Evolutionary conservation across 2,113 vertebrate species (phyloP).

Genomic region (Chaenogobius annularis): DNA sequence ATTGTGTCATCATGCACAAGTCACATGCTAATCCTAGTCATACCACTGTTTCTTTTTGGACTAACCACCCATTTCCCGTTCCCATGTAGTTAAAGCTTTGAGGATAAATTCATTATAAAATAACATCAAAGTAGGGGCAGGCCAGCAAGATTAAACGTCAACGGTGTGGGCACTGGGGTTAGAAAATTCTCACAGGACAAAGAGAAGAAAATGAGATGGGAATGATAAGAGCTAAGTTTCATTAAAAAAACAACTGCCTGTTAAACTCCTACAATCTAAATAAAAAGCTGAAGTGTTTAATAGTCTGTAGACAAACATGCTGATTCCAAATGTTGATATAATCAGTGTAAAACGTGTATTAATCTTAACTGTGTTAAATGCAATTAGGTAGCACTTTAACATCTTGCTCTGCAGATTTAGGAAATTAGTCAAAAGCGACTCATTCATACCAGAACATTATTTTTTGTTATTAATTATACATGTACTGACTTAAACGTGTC

Average conservation of each 20-base stretch:
- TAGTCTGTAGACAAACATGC: too few species aligned
- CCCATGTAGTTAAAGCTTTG: conserved; percentile 33
- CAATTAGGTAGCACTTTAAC: conserved; percentile 90
- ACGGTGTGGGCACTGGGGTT: conserved; percentile 16
- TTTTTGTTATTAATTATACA: conserved; percentile 90
- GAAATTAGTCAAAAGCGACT: not conserved
- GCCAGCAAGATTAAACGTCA: conserved; percentile 25
- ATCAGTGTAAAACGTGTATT: conserved; percentile 89
- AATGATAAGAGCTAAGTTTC: not conserved
- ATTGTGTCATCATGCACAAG: conserved; percentile 2
- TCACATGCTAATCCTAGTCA: conserved; percentile 21
- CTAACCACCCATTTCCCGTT: conserved; percentile 34
- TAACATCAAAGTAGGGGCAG: conserved; percentile 33
- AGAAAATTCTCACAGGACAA: conserved; percentile 29
- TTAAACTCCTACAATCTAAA: not conserved
- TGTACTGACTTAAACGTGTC: conserved; percentile 87
- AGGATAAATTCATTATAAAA: conserved; percentile 53
- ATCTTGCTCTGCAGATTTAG: conserved; percentile 75
- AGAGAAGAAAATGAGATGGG: conserved; percentile 44
- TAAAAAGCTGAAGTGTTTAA: not conserved
- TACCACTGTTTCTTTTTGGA: conserved; percentile 27
- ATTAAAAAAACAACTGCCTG: not conserved
- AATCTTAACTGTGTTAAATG: conserved; percentile 79
- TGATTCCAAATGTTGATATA: conserved; percentile 86
- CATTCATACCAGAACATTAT: not conserved